phyloP scores from a whole-genome alignment of 2,797 vertebrate genomes.

The Ibycter americanus region DNA sequence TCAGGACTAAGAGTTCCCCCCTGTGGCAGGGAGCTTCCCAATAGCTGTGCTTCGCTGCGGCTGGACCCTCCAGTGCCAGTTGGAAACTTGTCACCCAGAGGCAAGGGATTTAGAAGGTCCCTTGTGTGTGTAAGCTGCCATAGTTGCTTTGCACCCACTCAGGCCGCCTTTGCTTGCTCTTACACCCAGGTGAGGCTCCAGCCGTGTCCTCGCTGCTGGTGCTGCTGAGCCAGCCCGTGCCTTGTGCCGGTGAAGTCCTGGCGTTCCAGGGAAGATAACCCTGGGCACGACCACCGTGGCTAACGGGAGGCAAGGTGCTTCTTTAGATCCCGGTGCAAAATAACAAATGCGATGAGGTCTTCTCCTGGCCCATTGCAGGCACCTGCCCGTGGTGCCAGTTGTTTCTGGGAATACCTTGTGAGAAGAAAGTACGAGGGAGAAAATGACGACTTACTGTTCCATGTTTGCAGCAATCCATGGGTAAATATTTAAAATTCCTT shows the following conservation, averaged over 20 bases:
- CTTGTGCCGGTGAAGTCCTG: neutral
- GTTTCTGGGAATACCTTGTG: neutral
- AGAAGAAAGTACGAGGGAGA: neutral
- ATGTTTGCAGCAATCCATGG: neutral
- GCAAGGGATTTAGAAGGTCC: no score
- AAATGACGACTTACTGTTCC: neutral
- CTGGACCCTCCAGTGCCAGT: neutral
- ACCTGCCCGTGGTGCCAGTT: neutral
- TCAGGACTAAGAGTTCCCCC: neutral
- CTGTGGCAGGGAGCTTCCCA: neutral
- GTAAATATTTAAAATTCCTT: neutral
- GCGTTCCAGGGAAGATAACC: neutral
- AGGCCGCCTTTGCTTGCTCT: neutral
- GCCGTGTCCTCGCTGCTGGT: neutral
- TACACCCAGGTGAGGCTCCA: neutral
- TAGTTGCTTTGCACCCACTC: neutral
- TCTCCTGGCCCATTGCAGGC: neutral
- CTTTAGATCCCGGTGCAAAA: neutral
- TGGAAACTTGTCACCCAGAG: neutral
- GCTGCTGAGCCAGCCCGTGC: rapidly evolving
- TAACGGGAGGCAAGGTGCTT: neutral
- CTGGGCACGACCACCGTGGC: neutral
- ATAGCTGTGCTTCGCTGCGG: neutral
- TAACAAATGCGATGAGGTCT: neutral
- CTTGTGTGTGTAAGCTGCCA: neutral